A percentile compares a stretch with the other conserved stretches of the same genome.
Conservation (phyloP, 1,140 invertebrate genomes). For the Ditylenchus dipsaci region DNA sequence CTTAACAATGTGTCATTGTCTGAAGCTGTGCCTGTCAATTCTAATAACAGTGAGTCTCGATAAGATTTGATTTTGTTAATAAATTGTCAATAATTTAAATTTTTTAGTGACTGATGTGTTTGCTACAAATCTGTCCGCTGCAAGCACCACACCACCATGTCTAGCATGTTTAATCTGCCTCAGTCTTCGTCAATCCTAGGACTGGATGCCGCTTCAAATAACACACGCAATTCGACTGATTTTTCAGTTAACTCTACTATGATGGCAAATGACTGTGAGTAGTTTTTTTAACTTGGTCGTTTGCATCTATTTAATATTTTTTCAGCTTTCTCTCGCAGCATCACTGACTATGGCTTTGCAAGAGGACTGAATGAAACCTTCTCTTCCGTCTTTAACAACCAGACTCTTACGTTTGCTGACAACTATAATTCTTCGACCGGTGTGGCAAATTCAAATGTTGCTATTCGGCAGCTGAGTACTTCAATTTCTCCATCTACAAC, state of each 20-base stretch:
- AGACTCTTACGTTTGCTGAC: too few species aligned
- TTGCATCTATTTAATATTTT: too few species aligned
- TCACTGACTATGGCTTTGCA: too few species aligned
- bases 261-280: neutral
- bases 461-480: too few species aligned
- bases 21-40: constrained; percentile 1
- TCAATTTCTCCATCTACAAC: too few species aligned
- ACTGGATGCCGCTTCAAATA: neutral
- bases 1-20: constrained; percentile 27
- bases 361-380: too few species aligned
- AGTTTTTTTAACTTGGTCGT: too few species aligned
- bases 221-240: neutral
- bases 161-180: neutral
- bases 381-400: too few species aligned
- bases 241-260: neutral
- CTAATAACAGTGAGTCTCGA: neutral
- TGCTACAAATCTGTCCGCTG: constrained; percentile 4
- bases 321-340: too few species aligned
- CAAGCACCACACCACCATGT: neutral
- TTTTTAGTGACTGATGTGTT: neutral
- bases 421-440: too few species aligned
- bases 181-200: neutral
- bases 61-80: neutral
- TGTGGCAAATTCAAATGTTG: too few species aligned
- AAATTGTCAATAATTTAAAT: neutral